Evolutionary conservation across 2,797 vertebrate species (phyloP).

Genomic region (Gallirallus australis): DNA sequence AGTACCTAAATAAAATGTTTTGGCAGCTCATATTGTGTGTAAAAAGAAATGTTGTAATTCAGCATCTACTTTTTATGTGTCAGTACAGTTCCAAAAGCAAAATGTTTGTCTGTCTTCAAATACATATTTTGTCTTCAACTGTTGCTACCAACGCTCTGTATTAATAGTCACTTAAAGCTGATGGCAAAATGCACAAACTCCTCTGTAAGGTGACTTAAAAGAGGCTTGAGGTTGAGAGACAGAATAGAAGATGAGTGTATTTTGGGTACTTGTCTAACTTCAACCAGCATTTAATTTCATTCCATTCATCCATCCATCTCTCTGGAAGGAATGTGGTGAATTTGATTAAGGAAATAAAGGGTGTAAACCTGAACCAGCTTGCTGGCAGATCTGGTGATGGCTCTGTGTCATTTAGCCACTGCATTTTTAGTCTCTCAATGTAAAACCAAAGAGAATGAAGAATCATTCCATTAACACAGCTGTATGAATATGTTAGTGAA

Average conservation of each 20-base stretch:
- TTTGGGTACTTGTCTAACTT: neutral
- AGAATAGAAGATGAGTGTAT: neutral
- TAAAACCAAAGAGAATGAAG: neutral
- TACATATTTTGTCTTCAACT: neutral
- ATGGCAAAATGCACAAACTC: neutral
- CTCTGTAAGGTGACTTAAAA: neutral
- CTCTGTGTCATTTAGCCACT: neutral
- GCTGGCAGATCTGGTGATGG: neutral
- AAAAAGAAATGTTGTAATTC: neutral
- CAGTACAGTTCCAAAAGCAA: neutral
- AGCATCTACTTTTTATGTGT: neutral
- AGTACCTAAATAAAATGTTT: neutral
- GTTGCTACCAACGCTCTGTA: neutral
- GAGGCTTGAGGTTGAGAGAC: neutral
- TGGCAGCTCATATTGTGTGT: neutral
- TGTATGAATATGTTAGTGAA: neutral
- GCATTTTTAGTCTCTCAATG: neutral
- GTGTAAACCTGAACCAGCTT: neutral
- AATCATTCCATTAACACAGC: neutral
- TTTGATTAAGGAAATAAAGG: neutral
- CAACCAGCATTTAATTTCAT: neutral
- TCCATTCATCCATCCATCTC: slow-evolving; percentile 13
- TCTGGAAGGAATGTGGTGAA: slow-evolving; percentile 3
- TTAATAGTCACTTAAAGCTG: neutral
- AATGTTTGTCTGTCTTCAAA: neutral